phyloP scores from a whole-genome alignment of 2,113 vertebrate species.

The Xenopus borealis region DNA sequence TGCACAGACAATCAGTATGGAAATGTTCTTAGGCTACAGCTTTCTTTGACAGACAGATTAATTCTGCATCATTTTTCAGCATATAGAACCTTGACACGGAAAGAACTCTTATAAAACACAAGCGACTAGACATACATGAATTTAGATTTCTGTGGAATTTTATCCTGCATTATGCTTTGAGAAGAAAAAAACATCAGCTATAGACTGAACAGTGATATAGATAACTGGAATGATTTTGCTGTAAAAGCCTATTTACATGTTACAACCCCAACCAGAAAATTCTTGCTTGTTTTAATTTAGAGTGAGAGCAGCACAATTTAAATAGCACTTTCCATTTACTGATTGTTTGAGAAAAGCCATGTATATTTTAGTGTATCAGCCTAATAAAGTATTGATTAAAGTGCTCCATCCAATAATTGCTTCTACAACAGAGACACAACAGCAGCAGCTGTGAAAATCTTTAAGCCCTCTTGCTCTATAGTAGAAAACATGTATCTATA shows the following conservation, averaged over 20 bases:
- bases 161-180: no score
- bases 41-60: constrained; percentile 18
- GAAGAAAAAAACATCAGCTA: no score
- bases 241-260: neutral
- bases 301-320: constrained; percentile 10
- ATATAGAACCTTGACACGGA: constrained; percentile 6
- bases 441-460: constrained; percentile 50
- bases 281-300: constrained; percentile 32
- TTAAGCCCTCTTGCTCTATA: constrained; percentile 12
- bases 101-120: neutral
- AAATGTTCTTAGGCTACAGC: constrained; percentile 21
- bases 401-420: constrained; percentile 56
- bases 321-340: constrained; percentile 29
- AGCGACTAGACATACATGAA: neutral
- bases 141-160: neutral
- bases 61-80: constrained; percentile 22
- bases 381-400: constrained; percentile 60
- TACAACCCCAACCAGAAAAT: constrained; percentile 5
- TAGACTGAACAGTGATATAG: neutral
- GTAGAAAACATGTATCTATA: constrained; percentile 3
- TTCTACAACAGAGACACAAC: constrained; percentile 49
- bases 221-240: neutral
- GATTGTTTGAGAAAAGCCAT: constrained; percentile 43
- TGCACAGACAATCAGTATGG: constrained; percentile 21
- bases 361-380: constrained; percentile 55